Evolutionary conservation across 2,888 invertebrate genomes (phyloP).

Genomic region (Bhutanitis thaidina): DNA sequence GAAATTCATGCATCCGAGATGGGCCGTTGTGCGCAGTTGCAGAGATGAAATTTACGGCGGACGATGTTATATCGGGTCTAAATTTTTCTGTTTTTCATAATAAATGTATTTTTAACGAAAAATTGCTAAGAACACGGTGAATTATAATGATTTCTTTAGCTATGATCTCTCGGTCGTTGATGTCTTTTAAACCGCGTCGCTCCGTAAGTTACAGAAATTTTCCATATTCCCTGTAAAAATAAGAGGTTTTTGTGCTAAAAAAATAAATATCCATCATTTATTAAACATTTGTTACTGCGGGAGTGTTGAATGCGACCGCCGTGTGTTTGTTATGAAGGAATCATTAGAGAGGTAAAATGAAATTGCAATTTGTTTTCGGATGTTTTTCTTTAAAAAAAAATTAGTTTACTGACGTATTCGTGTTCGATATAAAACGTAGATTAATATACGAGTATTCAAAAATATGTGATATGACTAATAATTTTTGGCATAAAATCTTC

Average conservation of each 20-base stretch:
- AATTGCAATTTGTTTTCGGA: too few species aligned
- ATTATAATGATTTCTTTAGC: neutral
- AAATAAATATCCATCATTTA: neutral
- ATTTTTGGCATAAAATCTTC: too few species aligned
- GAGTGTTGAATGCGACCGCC: neutral
- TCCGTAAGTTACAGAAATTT: neutral
- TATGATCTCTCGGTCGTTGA: conserved; percentile 13
- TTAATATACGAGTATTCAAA: too few species aligned
- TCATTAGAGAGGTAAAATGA: too few species aligned
- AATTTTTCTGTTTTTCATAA: too few species aligned
- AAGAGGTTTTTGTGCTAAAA: neutral
- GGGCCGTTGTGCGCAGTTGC: neutral
- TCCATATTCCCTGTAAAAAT: neutral
- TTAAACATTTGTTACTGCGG: neutral
- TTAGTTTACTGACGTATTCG: too few species aligned
- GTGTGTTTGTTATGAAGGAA: too few species aligned
- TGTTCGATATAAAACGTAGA: too few species aligned
- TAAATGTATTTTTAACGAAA: neutral
- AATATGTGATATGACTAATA: too few species aligned
- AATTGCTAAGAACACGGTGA: neutral
- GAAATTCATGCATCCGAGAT: neutral
- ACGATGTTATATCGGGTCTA: neutral
- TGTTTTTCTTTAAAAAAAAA: too few species aligned
- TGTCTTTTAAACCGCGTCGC: conserved; percentile 11
- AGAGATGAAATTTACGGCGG: neutral